phyloP scores from a whole-genome alignment of 1,140 invertebrate species.

The Pantala flavescens region DNA sequence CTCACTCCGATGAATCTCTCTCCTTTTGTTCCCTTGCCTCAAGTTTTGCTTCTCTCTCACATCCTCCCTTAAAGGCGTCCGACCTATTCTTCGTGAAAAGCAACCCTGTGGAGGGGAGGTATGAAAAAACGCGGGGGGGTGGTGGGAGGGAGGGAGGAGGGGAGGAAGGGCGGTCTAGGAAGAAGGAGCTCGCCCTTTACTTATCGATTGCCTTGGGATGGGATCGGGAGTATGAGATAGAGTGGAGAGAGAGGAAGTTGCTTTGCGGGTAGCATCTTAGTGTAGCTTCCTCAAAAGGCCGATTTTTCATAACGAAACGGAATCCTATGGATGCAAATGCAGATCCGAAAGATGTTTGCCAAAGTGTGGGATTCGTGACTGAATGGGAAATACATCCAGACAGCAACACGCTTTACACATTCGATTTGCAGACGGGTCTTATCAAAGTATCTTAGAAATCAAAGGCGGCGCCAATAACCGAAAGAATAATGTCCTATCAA shows the following conservation, averaged over 20 bases:
- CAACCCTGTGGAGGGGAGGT: not conserved
- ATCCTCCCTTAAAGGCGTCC: too few species aligned
- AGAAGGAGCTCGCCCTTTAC: not conserved
- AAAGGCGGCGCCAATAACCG: too few species aligned
- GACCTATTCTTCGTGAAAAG: too few species aligned
- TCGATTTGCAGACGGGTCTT: too few species aligned
- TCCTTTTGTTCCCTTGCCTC: too few species aligned
- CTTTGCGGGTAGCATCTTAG: not conserved
- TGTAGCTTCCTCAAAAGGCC: not conserved
- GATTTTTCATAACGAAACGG: not conserved
- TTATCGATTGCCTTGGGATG: constrained; percentile 9
- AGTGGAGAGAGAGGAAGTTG: not conserved
- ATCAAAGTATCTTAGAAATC: too few species aligned
- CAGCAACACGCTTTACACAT: too few species aligned
- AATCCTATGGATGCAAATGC: not conserved
- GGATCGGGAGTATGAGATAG: constrained; percentile 22
- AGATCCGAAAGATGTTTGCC: not conserved
- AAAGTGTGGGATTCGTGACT: too few species aligned
- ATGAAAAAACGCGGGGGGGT: not conserved
- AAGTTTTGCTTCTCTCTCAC: too few species aligned
- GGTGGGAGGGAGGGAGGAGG: not conserved
- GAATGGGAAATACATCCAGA: too few species aligned
- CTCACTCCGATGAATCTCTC: too few species aligned
- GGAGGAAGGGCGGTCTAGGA: not conserved
- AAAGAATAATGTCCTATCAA: too few species aligned